Evolutionary conservation across 2,113 vertebrate genomes (phyloP).

Genomic region (Mastomys coucha): DNA sequence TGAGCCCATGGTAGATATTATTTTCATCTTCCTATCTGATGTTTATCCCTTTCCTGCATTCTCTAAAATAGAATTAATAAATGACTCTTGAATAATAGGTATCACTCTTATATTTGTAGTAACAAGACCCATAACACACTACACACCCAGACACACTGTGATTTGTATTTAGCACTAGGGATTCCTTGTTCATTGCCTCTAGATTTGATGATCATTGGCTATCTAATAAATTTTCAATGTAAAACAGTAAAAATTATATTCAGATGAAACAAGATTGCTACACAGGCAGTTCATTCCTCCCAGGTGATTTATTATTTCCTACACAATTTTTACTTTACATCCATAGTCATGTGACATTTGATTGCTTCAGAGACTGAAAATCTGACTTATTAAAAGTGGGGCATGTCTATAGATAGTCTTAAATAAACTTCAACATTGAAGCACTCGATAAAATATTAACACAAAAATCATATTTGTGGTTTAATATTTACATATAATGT

Average conservation of each 20-base stretch:
- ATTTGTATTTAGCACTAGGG: background rate
- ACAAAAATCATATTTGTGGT: constrained; percentile 3
- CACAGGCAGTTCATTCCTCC: background rate
- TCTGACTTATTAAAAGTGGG: constrained; percentile 28
- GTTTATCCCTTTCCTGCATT: background rate
- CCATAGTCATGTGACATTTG: background rate
- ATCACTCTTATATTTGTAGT: background rate
- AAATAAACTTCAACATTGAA: constrained; percentile 41
- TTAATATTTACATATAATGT: constrained; percentile 41
- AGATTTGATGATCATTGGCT: constrained; percentile 13
- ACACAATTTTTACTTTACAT: background rate
- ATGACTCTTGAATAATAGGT: constrained; percentile 35
- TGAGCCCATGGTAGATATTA: background rate
- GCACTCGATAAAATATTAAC: constrained; percentile 35
- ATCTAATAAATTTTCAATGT: background rate
- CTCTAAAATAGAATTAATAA: background rate
- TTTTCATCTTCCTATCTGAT: background rate
- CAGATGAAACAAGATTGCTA: background rate
- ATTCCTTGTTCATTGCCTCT: background rate
- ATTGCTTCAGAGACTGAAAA: constrained; percentile 51
- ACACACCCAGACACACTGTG: background rate
- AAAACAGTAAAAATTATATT: constrained; percentile 26
- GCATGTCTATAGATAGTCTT: background rate
- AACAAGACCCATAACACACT: background rate
- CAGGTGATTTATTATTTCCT: background rate